These are phyloP conservation scores for Horisme vitalbata DNA, from an alignment of 2,888 invertebrate genomes.

Conservation along the genomic window DNA sequence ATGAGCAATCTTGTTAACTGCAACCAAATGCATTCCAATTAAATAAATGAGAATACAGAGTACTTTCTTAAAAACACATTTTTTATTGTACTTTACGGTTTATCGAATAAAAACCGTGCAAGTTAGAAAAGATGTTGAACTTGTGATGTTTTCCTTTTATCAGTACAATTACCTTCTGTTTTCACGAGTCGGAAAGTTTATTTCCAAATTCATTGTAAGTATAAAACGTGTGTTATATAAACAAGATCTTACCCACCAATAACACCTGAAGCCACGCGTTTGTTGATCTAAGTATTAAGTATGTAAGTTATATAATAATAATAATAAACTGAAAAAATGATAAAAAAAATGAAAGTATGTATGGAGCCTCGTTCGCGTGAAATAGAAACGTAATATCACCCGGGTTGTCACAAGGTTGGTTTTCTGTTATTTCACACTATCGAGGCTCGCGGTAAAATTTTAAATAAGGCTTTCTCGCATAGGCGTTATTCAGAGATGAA, in stretches of 20 bases:
- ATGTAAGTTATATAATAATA: slow-evolving; percentile 76
- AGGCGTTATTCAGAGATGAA: slow-evolving; percentile 51
- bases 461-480: slow-evolving; percentile 74
- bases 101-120: slow-evolving; percentile 11
- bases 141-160: slow-evolving; percentile 45
- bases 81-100: no score
- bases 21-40: slow-evolving; percentile 12
- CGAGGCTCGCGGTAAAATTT: slow-evolving; percentile 61
- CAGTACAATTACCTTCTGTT: slow-evolving; percentile 49
- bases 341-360: slow-evolving; percentile 59
- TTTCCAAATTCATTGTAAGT: slow-evolving; percentile 34
- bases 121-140: slow-evolving; percentile 39
- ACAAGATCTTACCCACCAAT: slow-evolving; percentile 76
- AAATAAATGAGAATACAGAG: not conserved
- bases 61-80: not conserved
- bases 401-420: slow-evolving; percentile 50
- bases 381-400: slow-evolving; percentile 45
- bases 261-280: slow-evolving; percentile 78
- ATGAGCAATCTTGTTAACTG: not conserved
- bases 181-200: slow-evolving; percentile 19
- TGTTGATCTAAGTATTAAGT: slow-evolving; percentile 79
- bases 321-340: slow-evolving; percentile 62
- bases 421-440: slow-evolving; percentile 60
- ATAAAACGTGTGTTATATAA: slow-evolving; percentile 65
- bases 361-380: slow-evolving; percentile 70